Base-by-base conservation (phyloP, 2,797 vertebrate species). In the Syngnathus acus region DNA sequence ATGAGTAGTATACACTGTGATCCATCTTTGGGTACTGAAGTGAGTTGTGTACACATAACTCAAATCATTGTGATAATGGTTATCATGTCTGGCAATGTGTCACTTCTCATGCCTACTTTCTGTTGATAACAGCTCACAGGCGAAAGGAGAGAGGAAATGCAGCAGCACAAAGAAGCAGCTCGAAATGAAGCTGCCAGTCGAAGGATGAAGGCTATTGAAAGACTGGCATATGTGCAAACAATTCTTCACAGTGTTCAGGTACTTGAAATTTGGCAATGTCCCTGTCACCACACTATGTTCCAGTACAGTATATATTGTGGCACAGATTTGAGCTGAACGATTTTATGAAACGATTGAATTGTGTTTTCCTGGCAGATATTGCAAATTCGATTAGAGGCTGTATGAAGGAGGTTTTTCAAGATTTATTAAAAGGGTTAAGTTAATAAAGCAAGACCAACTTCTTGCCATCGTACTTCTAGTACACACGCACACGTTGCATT, bases 161-260 rank as follows among this genome's bases (percentile, higher is more conserved):
- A 62, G 74, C 66, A 14, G 45, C 71, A 85, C 68, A 82, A 81
- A 85, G 75, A 88, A 6, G 67, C 76, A 37, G 82, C 80, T 0
- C 53, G 73, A 58, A 81, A 65, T 72, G 21, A 71, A 50, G 47
- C 42, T n/a, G 77, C 42, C 55, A 72, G 23, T 37, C 85, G 47
- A 58, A 78, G 66, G 55, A 10, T 74, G 6, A 72, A 70, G 11
- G 50, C 64, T 16, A 72, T 78, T 19, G 40, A 72, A 17, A 80
- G 82, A 64, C 76, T 87, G 78, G 65, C 77, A 39, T 65, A 69
- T 0, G 74, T 90, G 47, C 84, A 89, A 70, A 78, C 73, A 17
- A 76, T 90, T 66, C 77, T 90, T 3, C 75, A 84, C 38, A 89
- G 83, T 50, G 84, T 92, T 66, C 85, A 88, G 88, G 91, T 92